Base-by-base conservation (phyloP, 2,797 vertebrate species). In the Spheniscus humboldti region DNA sequence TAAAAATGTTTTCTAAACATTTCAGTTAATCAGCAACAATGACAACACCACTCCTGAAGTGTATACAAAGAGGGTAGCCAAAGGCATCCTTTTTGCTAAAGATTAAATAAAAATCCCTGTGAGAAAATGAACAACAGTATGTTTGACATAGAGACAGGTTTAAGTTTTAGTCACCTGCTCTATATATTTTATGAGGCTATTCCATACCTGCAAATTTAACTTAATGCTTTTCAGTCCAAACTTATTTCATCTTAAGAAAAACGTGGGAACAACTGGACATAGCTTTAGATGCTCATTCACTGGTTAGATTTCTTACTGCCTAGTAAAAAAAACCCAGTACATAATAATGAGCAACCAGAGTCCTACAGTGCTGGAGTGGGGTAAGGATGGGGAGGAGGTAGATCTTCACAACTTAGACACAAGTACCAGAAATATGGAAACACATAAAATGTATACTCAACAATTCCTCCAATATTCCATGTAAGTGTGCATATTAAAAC, bases 261-360 rank as follows among this genome's bases (percentile, higher is more conserved):
- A 37, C 0, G 1, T 1, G 23, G n/a, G 19, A 87, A 63, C 10
- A 81, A 71, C 0, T 1, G 0, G 47, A 45, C 20, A 24, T 0
- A 6, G 33, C 18, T 75, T 78, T 6, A 47, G 48, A 25, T 60
- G 37, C 6, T 71, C 25, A 5, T 18, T 77, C 39, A 27, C 35
- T n/a, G 31, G 10, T 41, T 55, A 56, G 31, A 76, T 28, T 25
- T 18, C n/a, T n/a, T 31, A 37, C 0, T 53, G 50, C 35, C 69
- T 25, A 59, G 33, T 60, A 60, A 64, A 72, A 77, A 43, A 76
- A 39, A 0, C 0, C 13, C 23, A 48, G 43, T 8, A 28, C 33
- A 39, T 37, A 82, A 37, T 25, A 25, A 9, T 9, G 28, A 92
- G 45, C 30, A 75, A 35, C 11, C 5, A 8, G 17, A 59, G 27